phyloP scores from a whole-genome alignment of 2,113 vertebrate species.

The Orcinus orca region DNA sequence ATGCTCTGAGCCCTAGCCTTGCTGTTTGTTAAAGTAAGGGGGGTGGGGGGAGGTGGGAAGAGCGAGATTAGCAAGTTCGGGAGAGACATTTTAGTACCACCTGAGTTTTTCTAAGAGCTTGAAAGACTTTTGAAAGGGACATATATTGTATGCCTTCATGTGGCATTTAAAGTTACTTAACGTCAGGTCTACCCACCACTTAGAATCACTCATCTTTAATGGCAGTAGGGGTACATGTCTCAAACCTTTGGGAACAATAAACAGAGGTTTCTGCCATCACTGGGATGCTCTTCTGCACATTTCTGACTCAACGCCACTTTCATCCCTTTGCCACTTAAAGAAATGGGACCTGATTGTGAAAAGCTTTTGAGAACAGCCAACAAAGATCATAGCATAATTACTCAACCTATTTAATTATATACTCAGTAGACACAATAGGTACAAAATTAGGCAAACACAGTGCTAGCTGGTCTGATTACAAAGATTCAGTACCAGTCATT shows the following conservation, averaged over 20 bases:
- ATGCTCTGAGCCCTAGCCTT: background rate
- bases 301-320: background rate
- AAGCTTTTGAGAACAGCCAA: slow-evolving; percentile 26
- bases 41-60: background rate
- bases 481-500: background rate
- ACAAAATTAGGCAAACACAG: background rate
- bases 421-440: background rate
- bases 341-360: background rate
- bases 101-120: background rate
- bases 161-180: background rate
- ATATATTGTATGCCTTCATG: background rate
- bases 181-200: background rate
- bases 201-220: background rate
- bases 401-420: background rate
- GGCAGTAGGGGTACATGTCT: fast-evolving
- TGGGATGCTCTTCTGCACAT: background rate
- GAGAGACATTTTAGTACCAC: background rate
- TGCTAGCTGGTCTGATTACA: background rate
- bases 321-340: background rate
- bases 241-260: background rate
- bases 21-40: background rate
- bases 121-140: background rate
- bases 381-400: background rate
- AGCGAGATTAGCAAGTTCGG: background rate
- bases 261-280: background rate